Base-by-base conservation (phyloP, 2,113 vertebrate genomes). In the Gorsachius goisagi region DNA sequence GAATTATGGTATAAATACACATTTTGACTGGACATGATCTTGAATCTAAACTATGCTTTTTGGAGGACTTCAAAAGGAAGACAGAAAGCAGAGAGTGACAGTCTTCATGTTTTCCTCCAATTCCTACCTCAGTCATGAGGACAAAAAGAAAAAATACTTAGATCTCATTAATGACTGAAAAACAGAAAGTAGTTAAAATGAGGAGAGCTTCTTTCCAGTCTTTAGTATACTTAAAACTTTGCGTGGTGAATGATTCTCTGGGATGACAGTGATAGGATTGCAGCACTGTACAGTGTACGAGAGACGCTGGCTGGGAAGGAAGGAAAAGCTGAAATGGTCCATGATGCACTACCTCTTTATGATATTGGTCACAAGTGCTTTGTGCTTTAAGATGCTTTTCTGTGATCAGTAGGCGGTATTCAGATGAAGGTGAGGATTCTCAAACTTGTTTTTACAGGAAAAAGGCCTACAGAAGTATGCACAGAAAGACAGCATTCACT, bases 231-330 rank as follows among this genome's bases (percentile, higher is more conserved):
- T 72, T 56, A 56, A 77, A 85, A 78, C 26, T 86, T 66, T 18
- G 23, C 2, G 0, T 73, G 22, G 50, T 64, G n/a, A 56, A 23
- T 23, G 9, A 60, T 77, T 64, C 15, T 37, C 52, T 72, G 73
- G 30, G 24, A 10, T 80, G 41, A 27, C 16, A 50, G 15, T 27
- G 55, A 27, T 12, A 45, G 30, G 37, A 24, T 14, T 79, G 45
- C 55, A 55, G n/a, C 30, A 28, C 33, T 5, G 13, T 56, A 15
- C 28, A 18, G 27, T 39, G 12, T 62, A 23, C 0, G 0, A 59
- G 24, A 3, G 1, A 37, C 13, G 24, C 47, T 63, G 63, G 4
- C 87, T 68, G 22, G 39, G 26, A 69, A 50, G 26, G 26, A 83
- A 66, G 39, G 12, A 87, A 49, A 62, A n/a, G 33, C 9, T 45